Base-by-base conservation (phyloP, 2,113 vertebrate species). In the Dolichotis patagonum region DNA sequence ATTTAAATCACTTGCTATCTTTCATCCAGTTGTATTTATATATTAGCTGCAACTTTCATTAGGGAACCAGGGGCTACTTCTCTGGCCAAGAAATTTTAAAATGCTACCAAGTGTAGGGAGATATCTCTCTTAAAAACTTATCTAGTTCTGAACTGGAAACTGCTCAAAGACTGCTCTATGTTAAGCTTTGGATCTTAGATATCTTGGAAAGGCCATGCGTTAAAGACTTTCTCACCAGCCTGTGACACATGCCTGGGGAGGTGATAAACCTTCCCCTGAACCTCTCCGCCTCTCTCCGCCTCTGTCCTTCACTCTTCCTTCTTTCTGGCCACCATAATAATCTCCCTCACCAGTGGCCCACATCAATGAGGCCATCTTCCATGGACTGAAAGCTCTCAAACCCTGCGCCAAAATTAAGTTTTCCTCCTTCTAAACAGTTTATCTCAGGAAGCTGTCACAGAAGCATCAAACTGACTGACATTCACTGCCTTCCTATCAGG, bases 1-100 rank as follows among this genome's bases (percentile, higher is more conserved):
- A 69, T 81, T 92, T 81, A 94, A 88, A 78, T 88, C 71, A 71
- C 46, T 77, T 88, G 38, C 41, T 78, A 8, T 88, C 28, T 91
- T 38, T 67, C 65, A 93, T 83, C 83, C 73, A 75, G 58, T 89
- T 93, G 46, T 32, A 52, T 89, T 75, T 91, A 20, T 75, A 63
- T 38, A 24, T 56, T 67, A 95, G 17, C 58, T 52, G 9, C 22
- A 46, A 89, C n/a, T 92, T 56, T 93, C 63, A 30, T 1, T 94
- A 22, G 26, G 58, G 60, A 96, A 80, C n/a, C 41, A 78, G 30
- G 75, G 3, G 11, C n/a, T 93, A 73, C 24, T 91, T 96, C 87
- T 93, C 73, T 63, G 19, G 82, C 60, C 77, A 62, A 88, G 43
- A 85, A 52, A 75, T 88, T 90, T 81, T 14, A 77, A 88, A 71